Evolutionary conservation across 2,888 invertebrate genomes (phyloP).

Genomic region (Mellilla xanthometata): DNA sequence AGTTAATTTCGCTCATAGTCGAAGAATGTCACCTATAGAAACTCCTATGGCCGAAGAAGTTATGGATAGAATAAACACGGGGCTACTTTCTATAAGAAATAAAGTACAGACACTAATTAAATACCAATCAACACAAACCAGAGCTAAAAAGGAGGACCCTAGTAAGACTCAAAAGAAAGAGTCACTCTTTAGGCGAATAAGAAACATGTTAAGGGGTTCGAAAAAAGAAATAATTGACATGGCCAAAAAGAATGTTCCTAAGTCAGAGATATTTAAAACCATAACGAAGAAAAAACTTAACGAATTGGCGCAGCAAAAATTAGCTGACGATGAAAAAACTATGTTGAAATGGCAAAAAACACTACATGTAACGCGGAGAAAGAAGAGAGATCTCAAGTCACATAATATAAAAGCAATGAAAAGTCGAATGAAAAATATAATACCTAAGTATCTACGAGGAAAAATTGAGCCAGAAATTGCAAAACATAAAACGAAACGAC

Average conservation of each 20-base stretch:
- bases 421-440: constrained; percentile 55
- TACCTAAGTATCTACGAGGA: constrained; percentile 58
- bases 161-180: constrained; percentile 37
- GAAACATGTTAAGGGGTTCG: constrained; percentile 48
- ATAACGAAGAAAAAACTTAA: constrained; percentile 46
- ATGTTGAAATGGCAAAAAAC: constrained; percentile 59
- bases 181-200: constrained; percentile 53
- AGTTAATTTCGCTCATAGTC: constrained; percentile 43
- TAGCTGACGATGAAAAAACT: constrained; percentile 46
- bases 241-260: constrained; percentile 43
- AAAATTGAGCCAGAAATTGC: constrained; percentile 49
- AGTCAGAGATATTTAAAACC: constrained; percentile 46
- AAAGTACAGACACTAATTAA: constrained; percentile 38
- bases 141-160: neutral
- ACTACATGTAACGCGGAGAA: constrained; percentile 40
- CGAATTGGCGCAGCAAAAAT: constrained; percentile 41
- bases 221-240: constrained; percentile 48
- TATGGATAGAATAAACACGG: constrained; percentile 39
- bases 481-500: constrained; percentile 32
- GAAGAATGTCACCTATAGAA: constrained; percentile 45
- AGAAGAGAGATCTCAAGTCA: constrained; percentile 40
- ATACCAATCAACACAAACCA: constrained; percentile 19
- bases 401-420: constrained; percentile 29
- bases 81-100: constrained; percentile 38
- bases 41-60: constrained; percentile 34